These are phyloP conservation scores for Lepidocyrtoides sp. DNA, from an alignment of 2,888 invertebrate species.

Conservation along the genomic window DNA sequence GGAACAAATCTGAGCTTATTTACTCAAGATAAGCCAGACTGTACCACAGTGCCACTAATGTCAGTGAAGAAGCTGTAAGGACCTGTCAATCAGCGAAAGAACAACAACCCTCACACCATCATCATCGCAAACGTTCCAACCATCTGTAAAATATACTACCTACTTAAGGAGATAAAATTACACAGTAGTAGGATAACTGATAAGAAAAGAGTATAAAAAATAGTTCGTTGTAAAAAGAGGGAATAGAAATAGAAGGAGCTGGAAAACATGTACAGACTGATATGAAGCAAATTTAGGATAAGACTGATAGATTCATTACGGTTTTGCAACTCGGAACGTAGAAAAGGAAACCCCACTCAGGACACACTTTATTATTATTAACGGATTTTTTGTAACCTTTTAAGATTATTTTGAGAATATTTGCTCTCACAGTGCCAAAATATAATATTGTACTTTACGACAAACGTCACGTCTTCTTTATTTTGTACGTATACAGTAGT, in stretches of 20 bases:
- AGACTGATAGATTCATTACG: slow-evolving; percentile 77
- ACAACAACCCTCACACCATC: slow-evolving; percentile 17
- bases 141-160: slow-evolving; percentile 42
- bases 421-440: slow-evolving; percentile 75
- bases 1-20: slow-evolving; percentile 72
- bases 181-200: slow-evolving; percentile 47
- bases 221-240: slow-evolving; percentile 45
- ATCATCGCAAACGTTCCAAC: slow-evolving; percentile 2
- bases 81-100: slow-evolving; percentile 34
- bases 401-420: slow-evolving; percentile 34
- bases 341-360: slow-evolving; percentile 73
- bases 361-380: slow-evolving; percentile 58
- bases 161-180: slow-evolving; percentile 29
- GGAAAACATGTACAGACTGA: slow-evolving; percentile 78
- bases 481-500: slow-evolving; percentile 27
- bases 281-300: slow-evolving; percentile 76
- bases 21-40: slow-evolving; percentile 64
- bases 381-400: slow-evolving; percentile 31
- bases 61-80: neutral
- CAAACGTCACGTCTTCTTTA: slow-evolving; percentile 60
- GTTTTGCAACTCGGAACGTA: slow-evolving; percentile 77
- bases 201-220: slow-evolving; percentile 19
- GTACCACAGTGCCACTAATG: slow-evolving; percentile 38
- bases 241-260: slow-evolving; percentile 67
- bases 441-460: slow-evolving; percentile 30